phyloP scores from a whole-genome alignment of 2,888 invertebrate genomes.

The Cosmorhoe ocellata region DNA sequence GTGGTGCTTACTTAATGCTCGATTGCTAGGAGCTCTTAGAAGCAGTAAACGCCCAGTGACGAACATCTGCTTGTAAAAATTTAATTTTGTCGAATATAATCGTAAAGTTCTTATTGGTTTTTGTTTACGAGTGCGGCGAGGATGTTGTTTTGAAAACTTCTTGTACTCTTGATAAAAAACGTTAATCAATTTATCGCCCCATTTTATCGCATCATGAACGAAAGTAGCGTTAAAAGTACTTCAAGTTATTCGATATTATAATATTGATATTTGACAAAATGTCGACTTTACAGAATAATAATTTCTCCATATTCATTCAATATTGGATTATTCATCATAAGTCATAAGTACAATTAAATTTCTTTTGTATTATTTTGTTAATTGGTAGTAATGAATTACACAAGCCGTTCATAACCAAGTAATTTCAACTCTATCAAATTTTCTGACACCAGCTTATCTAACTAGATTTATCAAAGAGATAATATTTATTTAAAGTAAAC shows the following conservation, averaged over 20 bases:
- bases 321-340: too few relatives aligned
- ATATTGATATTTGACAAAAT: too few relatives aligned
- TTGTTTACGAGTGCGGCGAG: constrained; percentile 69
- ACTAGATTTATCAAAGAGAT: too few relatives aligned
- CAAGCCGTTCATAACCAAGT: too few relatives aligned
- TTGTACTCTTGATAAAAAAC: constrained; percentile 40
- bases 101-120: constrained; percentile 74
- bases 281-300: too few relatives aligned
- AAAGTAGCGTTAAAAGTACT: constrained; percentile 1
- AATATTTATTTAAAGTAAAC: too few relatives aligned
- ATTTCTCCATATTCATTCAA: too few relatives aligned
- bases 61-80: constrained; percentile 73
- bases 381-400: too few relatives aligned
- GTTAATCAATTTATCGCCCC: constrained; percentile 29
- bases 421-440: too few relatives aligned
- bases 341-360: too few relatives aligned
- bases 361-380: too few relatives aligned
- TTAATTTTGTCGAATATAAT: constrained; percentile 76
- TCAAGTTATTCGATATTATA: constrained; percentile 2
- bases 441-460: too few relatives aligned
- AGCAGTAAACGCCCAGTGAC: constrained; percentile 53
- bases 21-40: constrained; percentile 36
- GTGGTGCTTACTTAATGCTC: constrained; percentile 37
- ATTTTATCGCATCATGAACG: constrained; percentile 8
- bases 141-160: constrained; percentile 56